Conservation (phyloP, 2,888 invertebrate genomes). For the Tineola bisselliella region DNA sequence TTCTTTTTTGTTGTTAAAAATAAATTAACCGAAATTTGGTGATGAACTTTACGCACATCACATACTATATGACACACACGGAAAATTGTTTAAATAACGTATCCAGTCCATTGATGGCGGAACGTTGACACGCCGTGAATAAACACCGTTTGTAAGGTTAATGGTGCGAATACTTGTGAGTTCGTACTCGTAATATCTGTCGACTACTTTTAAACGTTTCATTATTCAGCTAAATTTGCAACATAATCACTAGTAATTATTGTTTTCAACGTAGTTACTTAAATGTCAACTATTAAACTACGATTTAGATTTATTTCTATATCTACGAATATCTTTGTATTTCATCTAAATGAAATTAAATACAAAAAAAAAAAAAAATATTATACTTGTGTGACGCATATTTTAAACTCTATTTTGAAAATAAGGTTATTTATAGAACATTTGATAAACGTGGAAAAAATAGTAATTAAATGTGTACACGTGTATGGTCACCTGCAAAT, state of each 20-base stretch:
- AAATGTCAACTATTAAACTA: not conserved
- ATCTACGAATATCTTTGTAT: too few species aligned
- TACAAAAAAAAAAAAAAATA: too few species aligned
- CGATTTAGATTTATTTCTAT: too few species aligned
- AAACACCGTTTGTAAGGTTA: slow-evolving; percentile 4
- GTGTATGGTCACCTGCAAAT: not conserved
- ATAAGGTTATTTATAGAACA: too few species aligned
- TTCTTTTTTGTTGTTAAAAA: not conserved
- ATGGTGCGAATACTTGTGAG: slow-evolving; percentile 12
- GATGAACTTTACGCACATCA: not conserved
- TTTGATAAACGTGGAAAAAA: not conserved
- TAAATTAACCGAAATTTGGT: not conserved
- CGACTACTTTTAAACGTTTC: not conserved
- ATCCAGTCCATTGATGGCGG: slow-evolving; percentile 9
- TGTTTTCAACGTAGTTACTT: not conserved
- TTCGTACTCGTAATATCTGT: not conserved
- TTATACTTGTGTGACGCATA: too few species aligned
- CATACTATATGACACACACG: not conserved
- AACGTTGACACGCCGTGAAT: slow-evolving; percentile 11
- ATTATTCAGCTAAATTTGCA: not conserved
- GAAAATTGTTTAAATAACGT: slow-evolving; percentile 1
- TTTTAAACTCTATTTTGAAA: too few species aligned
- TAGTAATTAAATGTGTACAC: not conserved
- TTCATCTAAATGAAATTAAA: too few species aligned
- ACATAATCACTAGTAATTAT: not conserved